Evolutionary conservation across 2,888 invertebrate species (phyloP), one percentile per base, ranked within the genome.

Genomic region (Willowsia nigromaculata): DNA sequence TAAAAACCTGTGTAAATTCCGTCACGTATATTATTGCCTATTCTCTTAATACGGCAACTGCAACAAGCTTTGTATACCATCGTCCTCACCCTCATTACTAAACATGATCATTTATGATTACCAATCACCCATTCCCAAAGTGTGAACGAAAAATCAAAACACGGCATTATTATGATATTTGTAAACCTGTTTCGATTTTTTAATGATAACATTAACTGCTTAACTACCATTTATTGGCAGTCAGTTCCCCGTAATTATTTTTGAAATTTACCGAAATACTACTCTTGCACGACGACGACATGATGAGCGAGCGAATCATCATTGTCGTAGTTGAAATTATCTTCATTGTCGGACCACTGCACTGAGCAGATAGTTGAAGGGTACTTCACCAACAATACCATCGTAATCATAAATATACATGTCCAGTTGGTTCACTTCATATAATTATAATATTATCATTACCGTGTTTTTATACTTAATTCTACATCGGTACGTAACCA

Each of bases 401-500:
- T 65, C 30, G 65, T 62, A 43, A 65, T 65, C 62, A 47, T 82
- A 65, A 65, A 81, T 81, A 81, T 62, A 43, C 68, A 30, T 33
- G 68, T 33, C 50, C 18, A 83, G 50, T 27, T 37, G 3, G 62
- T 68, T 68, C 40, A 37, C 37, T 37, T 37, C 65, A 18, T 74
- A 56, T 71, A 84, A 84, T 74, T 74, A 84, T 74, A 74, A 74
- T 84, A 84, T 65, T 59, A 82, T 74, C 65, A 84, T 71, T 74
- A 68, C 68, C 25, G 62, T 65, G 9, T 37, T 65, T 65, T 62
- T 22, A 40, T 37, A 40, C 22, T 18, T 68, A 76, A 27, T 4
- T 1, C 43, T 43, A 71, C 13, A 11, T 18, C 18, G 40, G n/a
- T n/a, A n/a, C n/a, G n/a, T n/a, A n/a, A n/a, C 37, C 37, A 37